phyloP scores from a whole-genome alignment of 2,113 vertebrate genomes.

The Periophthalmodon schlosseri region DNA sequence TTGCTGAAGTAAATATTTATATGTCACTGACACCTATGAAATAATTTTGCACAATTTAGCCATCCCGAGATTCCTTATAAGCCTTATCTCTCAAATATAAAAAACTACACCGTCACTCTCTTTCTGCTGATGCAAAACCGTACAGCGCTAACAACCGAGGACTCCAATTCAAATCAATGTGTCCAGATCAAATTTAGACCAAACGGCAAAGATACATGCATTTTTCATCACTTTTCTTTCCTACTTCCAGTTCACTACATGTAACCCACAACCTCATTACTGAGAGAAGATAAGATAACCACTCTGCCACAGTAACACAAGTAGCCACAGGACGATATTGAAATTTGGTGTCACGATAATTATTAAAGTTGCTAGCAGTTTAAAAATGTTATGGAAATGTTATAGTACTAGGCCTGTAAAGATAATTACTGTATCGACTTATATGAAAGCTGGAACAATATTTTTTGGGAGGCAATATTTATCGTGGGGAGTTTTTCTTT shows the following conservation, averaged over 20 bases:
- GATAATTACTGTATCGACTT: too few relatives aligned
- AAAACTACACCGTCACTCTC: not conserved
- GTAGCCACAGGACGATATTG: too few relatives aligned
- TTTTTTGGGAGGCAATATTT: too few relatives aligned
- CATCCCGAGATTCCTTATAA: not conserved
- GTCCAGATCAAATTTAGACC: not conserved
- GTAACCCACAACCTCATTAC: too few relatives aligned
- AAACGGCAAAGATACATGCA: not conserved
- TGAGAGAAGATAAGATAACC: not conserved
- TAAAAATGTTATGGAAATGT: too few relatives aligned
- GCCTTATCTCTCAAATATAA: not conserved
- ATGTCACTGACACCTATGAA: not conserved
- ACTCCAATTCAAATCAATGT: slow-evolving; percentile 9
- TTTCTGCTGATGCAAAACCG: not conserved
- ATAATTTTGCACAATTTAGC: not conserved
- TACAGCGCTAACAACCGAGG: not conserved
- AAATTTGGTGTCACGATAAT: too few relatives aligned
- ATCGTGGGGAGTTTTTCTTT: too few relatives aligned
- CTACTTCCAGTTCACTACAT: not conserved
- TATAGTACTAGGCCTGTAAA: too few relatives aligned
- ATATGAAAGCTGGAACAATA: too few relatives aligned
- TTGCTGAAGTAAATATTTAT: too few relatives aligned
- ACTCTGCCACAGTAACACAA: not conserved
- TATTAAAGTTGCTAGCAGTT: too few relatives aligned
- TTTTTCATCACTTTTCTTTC: not conserved